A percentile compares a stretch with the other conserved stretches of the same genome.
Conservation (phyloP, 2,797 vertebrate genomes). For the Zalophus californianus region DNA sequence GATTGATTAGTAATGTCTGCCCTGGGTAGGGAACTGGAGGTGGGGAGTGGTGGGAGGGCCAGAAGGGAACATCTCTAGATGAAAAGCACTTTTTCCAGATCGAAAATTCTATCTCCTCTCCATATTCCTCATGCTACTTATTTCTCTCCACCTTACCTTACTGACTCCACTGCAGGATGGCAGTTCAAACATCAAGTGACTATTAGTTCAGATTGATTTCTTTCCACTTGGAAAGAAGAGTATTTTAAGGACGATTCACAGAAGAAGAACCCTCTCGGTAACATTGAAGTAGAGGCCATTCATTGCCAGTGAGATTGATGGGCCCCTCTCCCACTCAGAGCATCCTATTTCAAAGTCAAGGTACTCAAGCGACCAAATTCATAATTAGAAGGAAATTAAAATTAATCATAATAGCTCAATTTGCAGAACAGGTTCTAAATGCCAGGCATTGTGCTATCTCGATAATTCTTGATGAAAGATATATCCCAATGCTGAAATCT, state of each 20-base stretch:
- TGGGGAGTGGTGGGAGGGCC: not conserved
- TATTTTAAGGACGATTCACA: not conserved
- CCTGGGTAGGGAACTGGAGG: not conserved
- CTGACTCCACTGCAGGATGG: not conserved
- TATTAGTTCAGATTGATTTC: conserved; percentile 49
- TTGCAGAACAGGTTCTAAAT: not conserved
- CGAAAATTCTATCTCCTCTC: not conserved
- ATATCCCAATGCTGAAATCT: not conserved
- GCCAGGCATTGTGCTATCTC: not conserved
- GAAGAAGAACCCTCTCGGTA: not conserved
- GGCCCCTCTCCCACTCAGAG: not conserved
- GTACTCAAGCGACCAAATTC: not conserved
- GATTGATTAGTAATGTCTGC: conserved; percentile 61
- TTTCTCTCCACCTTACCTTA: not conserved
- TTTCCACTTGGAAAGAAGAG: not conserved
- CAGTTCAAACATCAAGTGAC: conserved; percentile 28
- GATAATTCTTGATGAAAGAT: not conserved
- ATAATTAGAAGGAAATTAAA: not conserved
- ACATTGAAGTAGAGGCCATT: not conserved
- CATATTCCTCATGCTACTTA: not conserved
- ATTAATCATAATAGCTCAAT: not conserved
- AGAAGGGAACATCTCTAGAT: not conserved
- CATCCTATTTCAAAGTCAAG: not conserved
- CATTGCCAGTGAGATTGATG: not conserved
- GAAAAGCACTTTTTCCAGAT: conserved; percentile 27